Evolutionary conservation across 2,888 invertebrate genomes (phyloP).

Genomic region (Matsumyia berberina): DNA sequence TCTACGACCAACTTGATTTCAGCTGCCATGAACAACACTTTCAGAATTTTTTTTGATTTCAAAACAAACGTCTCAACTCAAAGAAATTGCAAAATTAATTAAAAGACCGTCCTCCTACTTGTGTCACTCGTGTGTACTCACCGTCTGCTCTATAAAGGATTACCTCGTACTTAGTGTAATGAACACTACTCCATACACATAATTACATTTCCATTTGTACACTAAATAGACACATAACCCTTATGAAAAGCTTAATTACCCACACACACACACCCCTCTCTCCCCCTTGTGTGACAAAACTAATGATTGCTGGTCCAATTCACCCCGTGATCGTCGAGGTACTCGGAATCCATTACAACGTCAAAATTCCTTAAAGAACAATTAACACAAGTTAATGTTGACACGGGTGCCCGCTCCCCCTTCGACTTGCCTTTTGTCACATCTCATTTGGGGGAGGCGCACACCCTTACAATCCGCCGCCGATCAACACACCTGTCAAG

Average conservation of each 20-base stretch:
- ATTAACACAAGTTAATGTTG: slow-evolving; percentile 63
- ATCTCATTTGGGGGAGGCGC: slow-evolving; percentile 9
- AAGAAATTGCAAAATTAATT: not conserved
- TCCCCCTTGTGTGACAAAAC: slow-evolving; percentile 23
- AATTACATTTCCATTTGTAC: slow-evolving; percentile 36
- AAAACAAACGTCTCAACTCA: no score
- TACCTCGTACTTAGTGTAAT: slow-evolving; percentile 9
- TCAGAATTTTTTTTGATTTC: no score
- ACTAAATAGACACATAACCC: slow-evolving; percentile 8
- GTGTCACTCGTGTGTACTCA: not conserved
- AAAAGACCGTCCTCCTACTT: not conserved
- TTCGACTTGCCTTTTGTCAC: slow-evolving; percentile 28
- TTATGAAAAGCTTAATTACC: slow-evolving; percentile 57
- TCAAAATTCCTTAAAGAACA: slow-evolving; percentile 51
- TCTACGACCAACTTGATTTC: no score
- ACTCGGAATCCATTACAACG: slow-evolving; percentile 43
- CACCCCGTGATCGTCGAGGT: slow-evolving; percentile 10
- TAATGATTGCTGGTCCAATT: slow-evolving; percentile 42
- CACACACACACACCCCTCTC: slow-evolving; percentile 18
- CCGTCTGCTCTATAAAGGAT: not conserved
- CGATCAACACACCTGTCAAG: slow-evolving; percentile 59
- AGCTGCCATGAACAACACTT: no score
- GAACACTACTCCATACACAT: not conserved
- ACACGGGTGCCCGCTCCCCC: slow-evolving; percentile 17
- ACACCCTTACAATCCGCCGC: slow-evolving; percentile 9